Evolutionary conservation across 2,113 vertebrate species (phyloP).

Genomic region (Rhinolophus sinicus): DNA sequence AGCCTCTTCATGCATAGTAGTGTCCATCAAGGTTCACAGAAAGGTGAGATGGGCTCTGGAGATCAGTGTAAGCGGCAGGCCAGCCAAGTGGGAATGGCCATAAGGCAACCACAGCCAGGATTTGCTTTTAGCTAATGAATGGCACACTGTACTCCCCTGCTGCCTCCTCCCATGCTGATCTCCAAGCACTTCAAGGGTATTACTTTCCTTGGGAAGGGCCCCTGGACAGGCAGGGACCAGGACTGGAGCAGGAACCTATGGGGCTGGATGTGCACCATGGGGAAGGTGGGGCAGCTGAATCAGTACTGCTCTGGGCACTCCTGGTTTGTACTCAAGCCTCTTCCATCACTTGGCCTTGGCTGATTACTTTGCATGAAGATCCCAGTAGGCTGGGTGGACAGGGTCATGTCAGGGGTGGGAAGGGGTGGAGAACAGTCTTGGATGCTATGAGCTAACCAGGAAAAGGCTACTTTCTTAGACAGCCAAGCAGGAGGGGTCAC

Average conservation of each 20-base stretch:
- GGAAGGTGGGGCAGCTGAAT: accelerated
- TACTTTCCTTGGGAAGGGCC: not conserved
- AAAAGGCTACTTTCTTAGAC: not conserved
- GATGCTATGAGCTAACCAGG: not conserved
- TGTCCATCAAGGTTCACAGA: not conserved
- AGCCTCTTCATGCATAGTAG: not conserved
- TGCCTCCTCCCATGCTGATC: not conserved
- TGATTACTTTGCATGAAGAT: not conserved
- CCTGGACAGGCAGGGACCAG: not conserved
- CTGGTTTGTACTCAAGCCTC: not conserved
- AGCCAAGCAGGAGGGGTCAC: not conserved
- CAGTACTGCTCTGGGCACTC: no score
- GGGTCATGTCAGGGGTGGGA: no score
- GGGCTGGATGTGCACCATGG: not conserved
- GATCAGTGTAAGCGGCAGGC: not conserved
- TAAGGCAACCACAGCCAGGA: accelerated
- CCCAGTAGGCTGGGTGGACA: not conserved
- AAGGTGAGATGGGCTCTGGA: not conserved
- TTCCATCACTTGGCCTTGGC: no score
- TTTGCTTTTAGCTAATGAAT: not conserved
- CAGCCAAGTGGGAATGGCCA: not conserved
- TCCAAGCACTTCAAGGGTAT: not conserved
- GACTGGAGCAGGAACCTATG: not conserved
- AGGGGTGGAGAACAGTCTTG: not conserved
- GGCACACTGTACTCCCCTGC: accelerated